Conservation (phyloP, 2,113 vertebrate species). For the Crotalus helleri region DNA sequence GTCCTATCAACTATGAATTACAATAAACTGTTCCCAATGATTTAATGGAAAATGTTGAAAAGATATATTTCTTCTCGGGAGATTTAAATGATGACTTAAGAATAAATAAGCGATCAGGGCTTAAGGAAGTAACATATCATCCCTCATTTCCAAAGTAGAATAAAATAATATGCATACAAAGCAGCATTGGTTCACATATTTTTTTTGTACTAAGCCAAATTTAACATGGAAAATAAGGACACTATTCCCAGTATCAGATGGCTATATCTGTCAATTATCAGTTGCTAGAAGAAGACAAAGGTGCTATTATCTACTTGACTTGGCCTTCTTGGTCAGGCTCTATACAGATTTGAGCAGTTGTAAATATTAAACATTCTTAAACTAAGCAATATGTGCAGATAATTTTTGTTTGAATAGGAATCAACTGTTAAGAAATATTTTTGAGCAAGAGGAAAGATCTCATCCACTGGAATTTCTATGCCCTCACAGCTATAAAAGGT, state of each 20-base stretch:
- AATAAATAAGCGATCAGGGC: slow-evolving; percentile 13
- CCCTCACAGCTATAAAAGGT: background rate
- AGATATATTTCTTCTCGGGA: slow-evolving; percentile 7
- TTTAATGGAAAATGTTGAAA: slow-evolving; percentile 19
- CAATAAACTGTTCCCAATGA: slow-evolving; percentile 1
- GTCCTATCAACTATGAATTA: background rate
- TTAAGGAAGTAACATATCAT: slow-evolving; percentile 4
- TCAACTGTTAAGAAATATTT: background rate
- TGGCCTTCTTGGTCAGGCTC: background rate
- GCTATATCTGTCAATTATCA: background rate
- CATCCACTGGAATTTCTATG: background rate
- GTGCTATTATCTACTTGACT: background rate
- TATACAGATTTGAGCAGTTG: background rate
- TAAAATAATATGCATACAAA: background rate
- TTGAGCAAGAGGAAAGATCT: background rate
- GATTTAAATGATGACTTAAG: slow-evolving; percentile 12
- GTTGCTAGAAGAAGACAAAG: background rate
- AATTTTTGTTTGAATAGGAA: background rate
- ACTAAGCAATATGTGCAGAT: background rate
- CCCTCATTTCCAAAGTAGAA: slow-evolving; percentile 1
- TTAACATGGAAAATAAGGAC: background rate
- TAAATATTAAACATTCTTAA: background rate
- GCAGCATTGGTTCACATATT: background rate
- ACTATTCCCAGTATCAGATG: background rate
- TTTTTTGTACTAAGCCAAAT: background rate